Evolutionary conservation across 2,113 vertebrate genomes (phyloP).

Genomic region (Psophia crepitans): DNA sequence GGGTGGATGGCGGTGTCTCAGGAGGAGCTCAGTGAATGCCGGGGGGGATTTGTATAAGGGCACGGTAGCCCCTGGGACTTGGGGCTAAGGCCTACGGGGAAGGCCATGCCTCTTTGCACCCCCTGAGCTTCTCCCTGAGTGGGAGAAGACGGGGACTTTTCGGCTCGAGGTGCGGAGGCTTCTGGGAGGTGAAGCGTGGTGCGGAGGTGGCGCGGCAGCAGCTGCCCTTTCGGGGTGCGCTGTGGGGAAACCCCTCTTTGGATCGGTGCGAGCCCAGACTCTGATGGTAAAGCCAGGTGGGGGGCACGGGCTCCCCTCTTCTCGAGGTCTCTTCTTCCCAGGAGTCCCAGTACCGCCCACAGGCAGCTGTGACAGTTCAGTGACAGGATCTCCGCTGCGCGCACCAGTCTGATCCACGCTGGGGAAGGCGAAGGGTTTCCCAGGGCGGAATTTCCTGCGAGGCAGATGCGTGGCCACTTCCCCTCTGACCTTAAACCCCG

Average conservation of each 20-base stretch:
- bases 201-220: background rate
- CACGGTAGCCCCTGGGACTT: background rate
- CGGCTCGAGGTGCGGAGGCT: background rate
- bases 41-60: background rate
- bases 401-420: background rate
- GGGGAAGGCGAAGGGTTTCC: conserved; percentile 31
- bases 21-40: background rate
- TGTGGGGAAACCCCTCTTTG: background rate
- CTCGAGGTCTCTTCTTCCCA: background rate
- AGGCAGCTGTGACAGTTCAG: background rate
- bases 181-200: background rate
- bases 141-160: background rate
- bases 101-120: rapidly evolving
- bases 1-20: background rate
- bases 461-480: background rate
- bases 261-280: background rate
- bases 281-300: background rate
- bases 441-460: conserved; percentile 59
- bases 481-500: conserved; percentile 43
- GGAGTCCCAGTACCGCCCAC: background rate
- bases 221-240: background rate
- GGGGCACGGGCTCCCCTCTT: background rate
- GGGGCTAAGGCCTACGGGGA: background rate
- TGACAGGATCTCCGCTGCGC: background rate
- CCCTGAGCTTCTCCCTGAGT: rapidly evolving